Conservation (phyloP, 2,113 vertebrate species). For the Butorides virescens region DNA sequence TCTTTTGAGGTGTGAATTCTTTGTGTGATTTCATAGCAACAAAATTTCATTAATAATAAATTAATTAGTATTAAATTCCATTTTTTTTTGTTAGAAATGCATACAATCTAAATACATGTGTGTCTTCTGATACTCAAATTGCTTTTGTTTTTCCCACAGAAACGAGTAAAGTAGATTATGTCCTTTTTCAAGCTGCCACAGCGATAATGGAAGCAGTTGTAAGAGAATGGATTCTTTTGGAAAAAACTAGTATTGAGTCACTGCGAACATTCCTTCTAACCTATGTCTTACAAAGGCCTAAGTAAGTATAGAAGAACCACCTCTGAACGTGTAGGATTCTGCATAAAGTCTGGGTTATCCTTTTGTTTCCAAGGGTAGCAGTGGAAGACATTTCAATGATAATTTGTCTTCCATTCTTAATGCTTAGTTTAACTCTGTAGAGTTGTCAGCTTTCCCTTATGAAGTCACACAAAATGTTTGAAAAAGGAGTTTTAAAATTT, state of each 20-base stretch:
- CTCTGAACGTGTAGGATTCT: background rate
- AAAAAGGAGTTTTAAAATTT: background rate
- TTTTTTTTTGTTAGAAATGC: slow-evolving; percentile 18
- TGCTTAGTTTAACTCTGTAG: background rate
- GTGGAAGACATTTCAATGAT: background rate
- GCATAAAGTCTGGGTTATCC: background rate
- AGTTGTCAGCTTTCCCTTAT: background rate
- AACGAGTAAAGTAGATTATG: slow-evolving; percentile 99
- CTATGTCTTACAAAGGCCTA: slow-evolving; percentile 97
- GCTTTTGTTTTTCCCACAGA: slow-evolving; percentile 76
- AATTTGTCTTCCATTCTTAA: background rate
- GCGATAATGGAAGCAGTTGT: slow-evolving; percentile 99
- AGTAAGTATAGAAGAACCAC: slow-evolving; percentile 77
- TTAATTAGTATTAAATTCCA: background rate
- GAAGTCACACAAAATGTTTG: background rate
- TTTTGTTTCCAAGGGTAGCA: background rate
- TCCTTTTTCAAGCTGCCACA: slow-evolving; percentile 98
- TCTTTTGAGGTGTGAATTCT: slow-evolving; percentile 3
- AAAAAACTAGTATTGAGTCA: slow-evolving; percentile 95
- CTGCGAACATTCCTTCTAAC: slow-evolving; percentile 96
- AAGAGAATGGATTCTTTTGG: slow-evolving; percentile 96
- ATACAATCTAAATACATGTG: background rate
- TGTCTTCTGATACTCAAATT: background rate
- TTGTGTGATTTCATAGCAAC: background rate
- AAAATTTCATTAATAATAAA: background rate